A percentile compares a stretch with the other conserved stretches of the same genome.
Evolutionary conservation across 2,797 vertebrate species (phyloP).

Genomic region (Characodon lateralis): DNA sequence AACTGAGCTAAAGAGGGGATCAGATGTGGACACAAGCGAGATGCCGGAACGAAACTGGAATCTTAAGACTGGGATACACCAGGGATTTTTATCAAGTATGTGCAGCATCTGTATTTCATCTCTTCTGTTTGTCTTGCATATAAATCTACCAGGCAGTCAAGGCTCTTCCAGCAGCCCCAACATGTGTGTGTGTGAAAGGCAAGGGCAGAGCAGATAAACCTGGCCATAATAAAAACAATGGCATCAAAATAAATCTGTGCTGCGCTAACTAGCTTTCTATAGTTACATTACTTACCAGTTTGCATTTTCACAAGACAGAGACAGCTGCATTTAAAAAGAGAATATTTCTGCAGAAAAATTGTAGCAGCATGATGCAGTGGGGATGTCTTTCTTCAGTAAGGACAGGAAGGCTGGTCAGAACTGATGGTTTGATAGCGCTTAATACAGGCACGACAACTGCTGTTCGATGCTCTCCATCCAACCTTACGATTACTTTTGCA

Average conservation of each 20-base stretch:
- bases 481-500: background rate
- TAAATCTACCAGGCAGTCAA: conserved; percentile 29
- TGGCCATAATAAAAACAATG: conserved; percentile 18
- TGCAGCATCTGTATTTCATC: conserved; percentile 21
- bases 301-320: conserved; percentile 12
- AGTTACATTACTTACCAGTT: conserved; percentile 34
- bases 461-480: background rate
- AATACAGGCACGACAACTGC: background rate
- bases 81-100: conserved; percentile 13
- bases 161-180: conserved; percentile 30
- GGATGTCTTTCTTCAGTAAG: background rate
- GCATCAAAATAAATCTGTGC: conserved; percentile 42
- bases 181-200: conserved; percentile 29
- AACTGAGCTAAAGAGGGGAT: conserved; percentile 12
- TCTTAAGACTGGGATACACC: conserved; percentile 4
- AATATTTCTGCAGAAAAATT: background rate
- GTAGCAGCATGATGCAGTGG: background rate
- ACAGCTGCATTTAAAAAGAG: conserved; percentile 22
- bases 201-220: conserved; percentile 18
- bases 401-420: background rate
- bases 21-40: conserved; percentile 1
- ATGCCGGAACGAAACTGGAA: background rate
- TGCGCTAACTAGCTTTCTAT: conserved; percentile 31
- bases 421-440: background rate
- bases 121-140: conserved; percentile 10